These are phyloP conservation scores for Tursiops truncatus DNA, from an alignment of 2,113 vertebrate species.

Conservation along the genomic window DNA sequence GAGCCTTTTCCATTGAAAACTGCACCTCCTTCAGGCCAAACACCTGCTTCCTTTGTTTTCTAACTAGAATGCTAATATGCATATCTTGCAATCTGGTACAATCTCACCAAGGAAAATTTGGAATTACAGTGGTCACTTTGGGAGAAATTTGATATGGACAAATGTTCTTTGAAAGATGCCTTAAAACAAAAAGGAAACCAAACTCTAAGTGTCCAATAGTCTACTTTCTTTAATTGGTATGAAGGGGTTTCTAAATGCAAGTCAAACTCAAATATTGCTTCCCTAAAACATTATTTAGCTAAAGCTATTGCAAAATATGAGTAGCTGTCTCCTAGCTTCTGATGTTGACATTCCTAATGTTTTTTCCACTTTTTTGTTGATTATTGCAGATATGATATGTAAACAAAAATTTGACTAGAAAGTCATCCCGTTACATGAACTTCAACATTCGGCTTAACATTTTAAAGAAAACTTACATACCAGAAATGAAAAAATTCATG, in stretches of 20 bases:
- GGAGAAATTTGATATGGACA: background rate
- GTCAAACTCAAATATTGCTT: background rate
- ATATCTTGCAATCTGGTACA: background rate
- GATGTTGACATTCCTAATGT: background rate
- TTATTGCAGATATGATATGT: background rate
- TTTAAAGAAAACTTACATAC: background rate
- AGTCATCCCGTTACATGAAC: background rate
- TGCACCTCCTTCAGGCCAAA: background rate
- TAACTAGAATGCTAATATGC: background rate
- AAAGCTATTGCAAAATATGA: background rate
- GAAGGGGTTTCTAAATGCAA: background rate
- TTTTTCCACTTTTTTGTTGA: background rate
- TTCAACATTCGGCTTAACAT: background rate
- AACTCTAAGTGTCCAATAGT: background rate
- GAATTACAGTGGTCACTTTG: background rate
- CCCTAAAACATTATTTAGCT: background rate
- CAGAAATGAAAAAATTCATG: background rate
- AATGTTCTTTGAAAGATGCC: background rate
- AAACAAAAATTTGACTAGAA: background rate
- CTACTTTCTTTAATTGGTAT: background rate
- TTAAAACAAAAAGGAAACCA: conserved; percentile 12
- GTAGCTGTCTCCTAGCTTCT: background rate
- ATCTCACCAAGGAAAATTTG: background rate
- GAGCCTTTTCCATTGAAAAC: background rate
- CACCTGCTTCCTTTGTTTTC: background rate